A percentile compares a stretch with the other conserved stretches of the same genome.
phyloP scores from a whole-genome alignment of 2,888 invertebrate genomes.

The Cantharis rustica region DNA sequence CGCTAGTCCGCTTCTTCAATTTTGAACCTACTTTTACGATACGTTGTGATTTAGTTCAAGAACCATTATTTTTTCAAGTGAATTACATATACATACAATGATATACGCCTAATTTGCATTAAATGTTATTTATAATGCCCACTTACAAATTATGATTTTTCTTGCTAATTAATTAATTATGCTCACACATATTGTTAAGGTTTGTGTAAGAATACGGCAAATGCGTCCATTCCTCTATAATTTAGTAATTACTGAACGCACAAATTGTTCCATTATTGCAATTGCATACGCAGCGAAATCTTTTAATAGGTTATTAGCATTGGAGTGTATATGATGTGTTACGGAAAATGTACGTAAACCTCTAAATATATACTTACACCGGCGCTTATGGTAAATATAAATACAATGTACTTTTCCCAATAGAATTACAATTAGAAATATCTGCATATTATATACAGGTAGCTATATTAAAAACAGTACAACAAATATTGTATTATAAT shows the following conservation, averaged over 20 bases:
- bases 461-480: too few relatives aligned
- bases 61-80: background rate
- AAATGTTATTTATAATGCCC: background rate
- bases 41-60: background rate
- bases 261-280: slow-evolving; percentile 14
- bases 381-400: too few relatives aligned
- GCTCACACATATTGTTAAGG: background rate
- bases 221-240: slow-evolving; percentile 7
- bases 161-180: background rate
- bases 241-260: slow-evolving; percentile 8
- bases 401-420: too few relatives aligned
- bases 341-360: too few relatives aligned
- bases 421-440: too few relatives aligned
- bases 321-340: background rate
- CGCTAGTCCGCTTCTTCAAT: too few relatives aligned
- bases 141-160: background rate
- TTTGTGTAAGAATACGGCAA: background rate
- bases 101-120: background rate
- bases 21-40: too few relatives aligned
- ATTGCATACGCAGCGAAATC: slow-evolving; percentile 12
- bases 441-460: too few relatives aligned
- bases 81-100: background rate
- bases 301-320: slow-evolving; percentile 13
- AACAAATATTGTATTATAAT: too few relatives aligned
- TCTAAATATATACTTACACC: too few relatives aligned